Conservation (phyloP, 2,113 vertebrate species). For the Hemibagrus wyckioides region DNA sequence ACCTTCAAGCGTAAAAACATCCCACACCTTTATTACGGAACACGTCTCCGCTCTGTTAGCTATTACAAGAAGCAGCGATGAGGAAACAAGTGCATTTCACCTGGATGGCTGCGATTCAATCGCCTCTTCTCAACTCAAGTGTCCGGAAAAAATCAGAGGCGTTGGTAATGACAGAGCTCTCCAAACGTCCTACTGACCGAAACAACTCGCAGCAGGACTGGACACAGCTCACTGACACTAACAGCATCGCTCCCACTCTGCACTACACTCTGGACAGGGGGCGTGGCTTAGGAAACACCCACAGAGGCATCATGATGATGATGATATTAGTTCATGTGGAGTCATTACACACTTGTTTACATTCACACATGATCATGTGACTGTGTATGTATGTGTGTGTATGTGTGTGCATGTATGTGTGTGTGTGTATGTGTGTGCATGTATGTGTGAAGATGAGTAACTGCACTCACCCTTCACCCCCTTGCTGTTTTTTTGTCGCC, state of each 20-base stretch:
- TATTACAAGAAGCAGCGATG: background rate
- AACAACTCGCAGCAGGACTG: conserved; percentile 53
- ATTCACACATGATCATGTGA: background rate
- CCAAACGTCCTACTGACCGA: conserved; percentile 54
- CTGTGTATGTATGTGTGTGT: background rate
- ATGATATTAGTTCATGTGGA: background rate
- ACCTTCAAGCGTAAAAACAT: conserved; percentile 20
- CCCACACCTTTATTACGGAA: conserved; percentile 19
- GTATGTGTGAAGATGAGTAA: background rate
- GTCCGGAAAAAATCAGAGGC: conserved; percentile 40
- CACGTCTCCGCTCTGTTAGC: background rate
- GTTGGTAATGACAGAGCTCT: conserved; percentile 50
- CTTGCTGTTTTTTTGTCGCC: background rate
- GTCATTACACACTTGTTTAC: background rate
- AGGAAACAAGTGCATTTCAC: conserved; percentile 36
- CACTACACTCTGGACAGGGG: background rate
- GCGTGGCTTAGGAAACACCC: background rate
- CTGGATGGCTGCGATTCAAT: conserved; percentile 15
- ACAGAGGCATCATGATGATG: background rate
- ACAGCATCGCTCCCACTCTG: too few species aligned
- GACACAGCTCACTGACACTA: background rate
- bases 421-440: background rate
- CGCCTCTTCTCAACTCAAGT: conserved; percentile 20
- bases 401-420: background rate
- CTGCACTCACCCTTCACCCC: background rate